Evolutionary conservation across 2,113 vertebrate species (phyloP), one percentile per base, ranked within the genome.

Genomic region (Gorsachius goisagi): DNA sequence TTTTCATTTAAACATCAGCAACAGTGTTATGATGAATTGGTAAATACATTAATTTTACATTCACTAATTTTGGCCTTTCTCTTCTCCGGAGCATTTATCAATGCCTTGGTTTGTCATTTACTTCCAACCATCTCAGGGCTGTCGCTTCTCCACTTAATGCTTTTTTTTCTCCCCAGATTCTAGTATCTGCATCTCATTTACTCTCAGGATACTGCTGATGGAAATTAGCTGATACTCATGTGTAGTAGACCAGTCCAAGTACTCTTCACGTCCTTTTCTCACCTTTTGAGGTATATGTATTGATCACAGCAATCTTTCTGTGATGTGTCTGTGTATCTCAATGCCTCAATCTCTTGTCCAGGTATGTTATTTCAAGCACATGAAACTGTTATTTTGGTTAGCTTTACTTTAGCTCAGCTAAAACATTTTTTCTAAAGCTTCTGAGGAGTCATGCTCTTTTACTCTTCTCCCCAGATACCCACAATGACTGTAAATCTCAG

Each of bases 131-230:
- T 30, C 75, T 88, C 88, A 80, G 30, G 20, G 26, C 16, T 80
- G 26, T 39, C 5, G 1, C 8, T 84, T 78, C 49, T 55, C 5
- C 58, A 30, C 8, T 49, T 53, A 84, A 39, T 23, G 17, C 3
- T 12, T 47, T 11, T 10, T 14, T 4, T 12, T 4, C 1, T 2
- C 4, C 30, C 4, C 5, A 4, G 2, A 11, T 8, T 62, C 20
- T n/a, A 53, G 13, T 66, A 50, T 66, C 76, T 77, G 11, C 35
- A 50, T 74, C 32, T 47, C 11, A 35, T 35, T 69, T 26, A 4
- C 21, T 84, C 14, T 75, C 45, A 75, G 37, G 39, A 67, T 20
- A 59, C 11, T 75, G 37, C 28, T 75, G n/a, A 35, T 39, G 16
- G 24, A 76, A 91, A 85, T 60, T 47, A 82, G 12, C 13, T 55